Percentiles rank a stretch among this genome's conserved stretches.
Evolutionary conservation across 1,140 invertebrate species (phyloP).

Genomic region (Solen grandis): DNA sequence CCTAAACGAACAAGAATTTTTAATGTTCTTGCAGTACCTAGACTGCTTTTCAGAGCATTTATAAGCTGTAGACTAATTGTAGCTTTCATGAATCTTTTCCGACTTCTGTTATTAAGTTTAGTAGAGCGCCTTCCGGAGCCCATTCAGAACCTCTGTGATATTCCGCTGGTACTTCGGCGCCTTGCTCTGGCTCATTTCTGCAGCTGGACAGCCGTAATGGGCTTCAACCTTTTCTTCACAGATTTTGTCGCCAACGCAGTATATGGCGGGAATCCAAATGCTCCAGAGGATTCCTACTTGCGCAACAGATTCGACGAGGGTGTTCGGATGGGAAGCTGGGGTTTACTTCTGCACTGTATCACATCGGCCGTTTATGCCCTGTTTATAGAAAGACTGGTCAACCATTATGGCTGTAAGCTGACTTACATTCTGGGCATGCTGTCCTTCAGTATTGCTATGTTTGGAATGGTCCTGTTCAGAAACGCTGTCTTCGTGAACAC

Average conservation of each 20-base stretch:
- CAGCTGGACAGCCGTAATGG: constrained; percentile 81
- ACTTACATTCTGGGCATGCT: constrained; percentile 81
- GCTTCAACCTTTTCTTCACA: constrained; percentile 83
- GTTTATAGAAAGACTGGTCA: constrained; percentile 80
- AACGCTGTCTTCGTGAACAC: constrained; percentile 79
- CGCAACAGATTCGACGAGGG: constrained; percentile 81
- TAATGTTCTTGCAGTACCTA: background rate
- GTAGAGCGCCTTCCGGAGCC: constrained; percentile 69
- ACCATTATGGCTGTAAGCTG: constrained; percentile 74
- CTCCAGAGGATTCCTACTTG: constrained; percentile 72
- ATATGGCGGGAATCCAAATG: constrained; percentile 82
- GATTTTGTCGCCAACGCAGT: constrained; percentile 83
- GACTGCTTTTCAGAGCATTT: background rate
- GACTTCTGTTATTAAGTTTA: constrained; percentile 49
- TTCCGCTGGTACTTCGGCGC: constrained; percentile 79
- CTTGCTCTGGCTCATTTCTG: constrained; percentile 79
- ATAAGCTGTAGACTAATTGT: constrained; percentile 13
- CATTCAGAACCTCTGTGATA: constrained; percentile 67
- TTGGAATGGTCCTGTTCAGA: constrained; percentile 78
- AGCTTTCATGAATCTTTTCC: constrained; percentile 42
- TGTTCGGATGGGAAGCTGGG: constrained; percentile 83
- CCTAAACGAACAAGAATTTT: background rate
- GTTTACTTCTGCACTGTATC: constrained; percentile 82
- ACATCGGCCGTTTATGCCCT: constrained; percentile 80
- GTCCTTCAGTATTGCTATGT: constrained; percentile 80